Conservation (phyloP, 2,888 invertebrate genomes). For the Operophtera brumata region DNA sequence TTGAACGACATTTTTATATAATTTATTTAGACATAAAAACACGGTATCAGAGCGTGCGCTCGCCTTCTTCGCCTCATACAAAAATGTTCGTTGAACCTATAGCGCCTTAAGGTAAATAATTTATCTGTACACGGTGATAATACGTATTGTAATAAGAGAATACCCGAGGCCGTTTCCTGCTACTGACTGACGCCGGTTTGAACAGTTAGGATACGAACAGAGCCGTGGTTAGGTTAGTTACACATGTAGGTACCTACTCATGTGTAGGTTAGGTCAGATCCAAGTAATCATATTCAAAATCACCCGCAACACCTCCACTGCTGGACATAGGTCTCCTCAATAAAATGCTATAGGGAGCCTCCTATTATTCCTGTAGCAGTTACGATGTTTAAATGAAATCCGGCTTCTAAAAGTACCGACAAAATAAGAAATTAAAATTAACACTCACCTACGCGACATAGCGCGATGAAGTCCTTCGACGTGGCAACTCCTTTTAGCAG, state of each 20-base stretch:
- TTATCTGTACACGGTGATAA: conserved; percentile 32
- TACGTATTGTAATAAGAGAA: conserved; percentile 30
- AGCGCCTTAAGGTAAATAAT: no score
- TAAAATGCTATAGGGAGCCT: neutral
- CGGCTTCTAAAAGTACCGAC: neutral
- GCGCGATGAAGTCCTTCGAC: conserved; percentile 74
- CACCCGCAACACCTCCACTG: neutral
- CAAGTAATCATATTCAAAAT: neutral
- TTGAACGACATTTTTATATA: no score
- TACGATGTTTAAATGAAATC: neutral
- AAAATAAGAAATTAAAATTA: conserved; percentile 1
- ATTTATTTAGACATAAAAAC: no score
- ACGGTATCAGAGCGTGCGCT: no score
- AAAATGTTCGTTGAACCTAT: no score
- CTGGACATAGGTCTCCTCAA: neutral
- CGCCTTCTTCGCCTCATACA: no score
- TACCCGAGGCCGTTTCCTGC: conserved; percentile 50
- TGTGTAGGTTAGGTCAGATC: neutral
- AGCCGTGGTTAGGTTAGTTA: conserved; percentile 17
- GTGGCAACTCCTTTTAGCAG: conserved; percentile 63
- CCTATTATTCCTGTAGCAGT: neutral
- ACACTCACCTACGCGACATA: conserved; percentile 79
- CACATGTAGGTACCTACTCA: conserved; percentile 4
- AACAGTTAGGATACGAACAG: conserved; percentile 43
- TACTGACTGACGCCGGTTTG: conserved; percentile 41